Conservation (phyloP, 92 coral and sea anemone genomes). For the Parazoanthus swiftii region DNA sequence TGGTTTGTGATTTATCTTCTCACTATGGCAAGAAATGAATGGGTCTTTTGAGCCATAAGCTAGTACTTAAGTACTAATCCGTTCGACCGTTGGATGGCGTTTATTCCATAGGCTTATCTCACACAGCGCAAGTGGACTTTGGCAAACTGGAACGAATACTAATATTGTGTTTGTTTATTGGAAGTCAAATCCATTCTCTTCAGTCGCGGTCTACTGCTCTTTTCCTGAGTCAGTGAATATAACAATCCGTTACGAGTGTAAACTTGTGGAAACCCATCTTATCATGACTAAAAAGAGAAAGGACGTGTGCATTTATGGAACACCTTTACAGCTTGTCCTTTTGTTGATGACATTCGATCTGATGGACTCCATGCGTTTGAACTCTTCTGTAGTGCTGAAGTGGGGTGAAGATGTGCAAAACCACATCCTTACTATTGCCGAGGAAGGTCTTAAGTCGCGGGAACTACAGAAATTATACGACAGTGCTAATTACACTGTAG, state of each 20-base stretch:
- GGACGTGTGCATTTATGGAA: conserved; percentile 5
- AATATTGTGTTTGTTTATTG: conserved; percentile 10
- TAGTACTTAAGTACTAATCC: neutral
- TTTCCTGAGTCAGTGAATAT: neutral
- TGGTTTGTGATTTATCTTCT: neutral
- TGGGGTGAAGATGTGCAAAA: conserved; percentile 89
- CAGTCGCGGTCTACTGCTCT: conserved; percentile 18
- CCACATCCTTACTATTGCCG: conserved; percentile 78
- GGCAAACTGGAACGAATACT: neutral
- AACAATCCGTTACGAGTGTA: neutral
- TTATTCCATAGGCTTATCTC: neutral
- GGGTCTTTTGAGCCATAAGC: neutral
- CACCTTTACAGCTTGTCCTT: neutral
- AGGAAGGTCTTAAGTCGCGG: conserved; percentile 85
- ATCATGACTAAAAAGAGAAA: conserved; percentile 12
- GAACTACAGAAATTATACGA: conserved; percentile 93
- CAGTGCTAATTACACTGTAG: conserved; percentile 82
- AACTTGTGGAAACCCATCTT: neutral
- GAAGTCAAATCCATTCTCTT: neutral
- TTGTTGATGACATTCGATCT: conserved; percentile 5
- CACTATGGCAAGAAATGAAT: neutral
- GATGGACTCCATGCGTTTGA: conserved; percentile 48
- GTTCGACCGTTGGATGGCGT: neutral
- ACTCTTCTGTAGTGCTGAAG: conserved; percentile 55
- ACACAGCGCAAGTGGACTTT: neutral